phyloP scores from a whole-genome alignment of 1,140 invertebrate species.

The Triops cancriformis region DNA sequence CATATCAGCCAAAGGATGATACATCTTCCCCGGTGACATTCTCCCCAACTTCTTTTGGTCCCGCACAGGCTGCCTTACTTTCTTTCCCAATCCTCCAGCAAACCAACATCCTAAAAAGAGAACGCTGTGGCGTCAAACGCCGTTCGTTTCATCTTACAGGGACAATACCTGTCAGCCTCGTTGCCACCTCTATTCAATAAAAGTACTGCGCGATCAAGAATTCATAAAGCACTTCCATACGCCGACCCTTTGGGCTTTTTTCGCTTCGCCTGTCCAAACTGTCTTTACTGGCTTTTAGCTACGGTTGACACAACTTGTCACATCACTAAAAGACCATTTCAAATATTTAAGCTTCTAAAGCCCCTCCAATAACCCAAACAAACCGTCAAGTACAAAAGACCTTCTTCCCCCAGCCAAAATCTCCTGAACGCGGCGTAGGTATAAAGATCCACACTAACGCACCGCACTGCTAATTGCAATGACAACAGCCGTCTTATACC shows the following conservation, averaged over 20 bases:
- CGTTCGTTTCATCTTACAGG: not conserved
- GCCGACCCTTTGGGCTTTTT: not conserved
- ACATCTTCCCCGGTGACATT: not conserved
- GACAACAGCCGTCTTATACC: slow-evolving; percentile 12
- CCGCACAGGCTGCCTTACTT: not conserved
- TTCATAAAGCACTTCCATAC: not conserved
- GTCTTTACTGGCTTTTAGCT: slow-evolving; percentile 13
- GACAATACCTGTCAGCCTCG: slow-evolving; percentile 9
- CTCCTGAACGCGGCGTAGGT: not conserved
- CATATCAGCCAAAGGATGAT: not conserved
- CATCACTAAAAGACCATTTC: slow-evolving; percentile 14
- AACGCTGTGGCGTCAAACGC: not conserved
- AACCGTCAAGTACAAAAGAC: not conserved
- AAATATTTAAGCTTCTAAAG: slow-evolving; percentile 11
- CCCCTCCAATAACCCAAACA: slow-evolving; percentile 9
- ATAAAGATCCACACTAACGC: not conserved
- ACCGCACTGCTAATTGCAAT: slow-evolving; percentile 9
- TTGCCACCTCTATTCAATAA: slow-evolving; percentile 10
- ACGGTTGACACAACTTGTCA: slow-evolving; percentile 10
- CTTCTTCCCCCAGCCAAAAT: not conserved
- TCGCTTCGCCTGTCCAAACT: not conserved
- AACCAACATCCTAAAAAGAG: not conserved
- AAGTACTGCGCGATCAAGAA: slow-evolving; percentile 6
- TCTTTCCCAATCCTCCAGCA: not conserved
- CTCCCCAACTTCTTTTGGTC: not conserved